These are phyloP conservation scores for Achroia grisella DNA, from an alignment of 1,140 invertebrate species.

Conservation along the genomic window DNA sequence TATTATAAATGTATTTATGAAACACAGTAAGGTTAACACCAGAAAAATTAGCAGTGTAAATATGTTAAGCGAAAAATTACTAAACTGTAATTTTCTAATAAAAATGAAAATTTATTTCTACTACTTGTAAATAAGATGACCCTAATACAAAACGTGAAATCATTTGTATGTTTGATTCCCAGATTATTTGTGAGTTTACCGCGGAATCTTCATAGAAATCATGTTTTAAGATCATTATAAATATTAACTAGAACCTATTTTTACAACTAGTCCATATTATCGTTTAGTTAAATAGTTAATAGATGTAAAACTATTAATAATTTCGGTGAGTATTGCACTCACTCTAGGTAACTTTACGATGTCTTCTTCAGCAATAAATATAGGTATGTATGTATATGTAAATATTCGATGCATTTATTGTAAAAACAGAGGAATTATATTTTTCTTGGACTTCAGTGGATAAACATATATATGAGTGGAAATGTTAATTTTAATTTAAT, in stretches of 20 bases:
- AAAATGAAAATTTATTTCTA: slow-evolving; percentile 43
- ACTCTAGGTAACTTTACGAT: slow-evolving; percentile 47
- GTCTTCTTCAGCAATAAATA: slow-evolving; percentile 67
- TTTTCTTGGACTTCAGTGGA: slow-evolving; percentile 59
- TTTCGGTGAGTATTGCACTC: slow-evolving; percentile 33
- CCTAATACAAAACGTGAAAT: slow-evolving; percentile 16
- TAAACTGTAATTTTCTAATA: slow-evolving; percentile 58
- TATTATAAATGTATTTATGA: slow-evolving; percentile 66
- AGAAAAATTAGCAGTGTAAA: slow-evolving; percentile 67
- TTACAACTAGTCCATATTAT: slow-evolving; percentile 65
- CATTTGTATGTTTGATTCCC: no score
- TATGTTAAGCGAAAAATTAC: slow-evolving; percentile 51
- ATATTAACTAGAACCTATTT: slow-evolving; percentile 43
- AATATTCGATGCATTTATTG: slow-evolving; percentile 63
- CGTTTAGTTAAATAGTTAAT: slow-evolving; percentile 56
- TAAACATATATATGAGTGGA: slow-evolving; percentile 48
- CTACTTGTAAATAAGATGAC: slow-evolving; percentile 57
- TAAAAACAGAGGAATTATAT: slow-evolving; percentile 69
- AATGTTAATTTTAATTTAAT: slow-evolving; percentile 1
- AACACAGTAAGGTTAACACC: slow-evolving; percentile 71
- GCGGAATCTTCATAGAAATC: slow-evolving; percentile 5
- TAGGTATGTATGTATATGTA: slow-evolving; percentile 57
- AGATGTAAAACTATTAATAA: slow-evolving; percentile 50
- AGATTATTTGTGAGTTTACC: not conserved
- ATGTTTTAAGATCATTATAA: slow-evolving; percentile 19